Conservation (phyloP, 2,888 invertebrate genomes). For the Blomia tropicalis region DNA sequence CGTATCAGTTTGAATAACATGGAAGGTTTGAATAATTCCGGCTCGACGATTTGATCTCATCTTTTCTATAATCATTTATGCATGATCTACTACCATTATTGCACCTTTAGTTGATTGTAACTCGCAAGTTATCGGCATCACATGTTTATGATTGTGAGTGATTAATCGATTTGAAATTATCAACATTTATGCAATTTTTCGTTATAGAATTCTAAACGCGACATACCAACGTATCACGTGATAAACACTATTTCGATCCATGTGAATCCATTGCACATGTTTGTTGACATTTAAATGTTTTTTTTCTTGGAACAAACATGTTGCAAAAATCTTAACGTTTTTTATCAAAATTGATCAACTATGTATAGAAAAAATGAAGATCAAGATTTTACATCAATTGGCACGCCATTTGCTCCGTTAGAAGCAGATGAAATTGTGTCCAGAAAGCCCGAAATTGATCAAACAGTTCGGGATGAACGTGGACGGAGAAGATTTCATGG, state of each 20-base stretch:
- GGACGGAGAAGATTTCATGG: conserved; percentile 89
- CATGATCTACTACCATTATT: too few relatives aligned
- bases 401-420: conserved; percentile 60
- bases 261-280: not conserved
- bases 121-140: too few relatives aligned
- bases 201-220: too few relatives aligned
- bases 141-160: not conserved
- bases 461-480: conserved; percentile 70
- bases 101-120: too few relatives aligned
- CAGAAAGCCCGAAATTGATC: conserved; percentile 66
- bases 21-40: too few relatives aligned
- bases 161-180: too few relatives aligned
- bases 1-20: too few relatives aligned
- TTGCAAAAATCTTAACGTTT: not conserved
- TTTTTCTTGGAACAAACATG: too few relatives aligned
- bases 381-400: conserved; percentile 53
- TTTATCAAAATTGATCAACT: not conserved
- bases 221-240: too few relatives aligned
- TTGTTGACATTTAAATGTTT: not conserved
- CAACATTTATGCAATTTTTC: too few relatives aligned
- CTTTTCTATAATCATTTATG: too few relatives aligned
- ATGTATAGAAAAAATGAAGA: conserved; percentile 26
- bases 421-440: conserved; percentile 67
- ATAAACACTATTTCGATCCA: not conserved
- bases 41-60: too few relatives aligned